phyloP scores from a whole-genome alignment of 2,888 invertebrate genomes.

The Esperia sulphurella region DNA sequence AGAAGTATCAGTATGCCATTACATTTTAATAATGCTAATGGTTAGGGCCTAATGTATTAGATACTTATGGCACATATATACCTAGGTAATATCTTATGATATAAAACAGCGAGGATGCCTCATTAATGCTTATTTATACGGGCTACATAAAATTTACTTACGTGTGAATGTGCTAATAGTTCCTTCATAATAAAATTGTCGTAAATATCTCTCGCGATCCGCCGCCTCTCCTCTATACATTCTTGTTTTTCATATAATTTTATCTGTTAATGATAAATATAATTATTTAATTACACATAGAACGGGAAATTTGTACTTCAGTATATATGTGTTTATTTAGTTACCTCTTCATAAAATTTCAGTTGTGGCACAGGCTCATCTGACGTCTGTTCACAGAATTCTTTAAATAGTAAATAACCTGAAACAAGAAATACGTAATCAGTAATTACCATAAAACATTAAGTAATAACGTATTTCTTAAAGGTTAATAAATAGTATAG shows the following conservation, averaged over 20 bases:
- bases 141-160: conserved; percentile 77
- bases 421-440: conserved; percentile 54
- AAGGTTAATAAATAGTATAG: too few species aligned
- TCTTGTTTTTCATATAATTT: conserved; percentile 99
- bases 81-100: too few species aligned
- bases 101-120: too few species aligned
- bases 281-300: neutral
- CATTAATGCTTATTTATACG: neutral
- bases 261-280: conserved; percentile 84
- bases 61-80: too few species aligned
- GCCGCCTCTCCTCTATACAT: conserved; percentile 96
- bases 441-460: neutral
- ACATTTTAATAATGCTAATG: too few species aligned
- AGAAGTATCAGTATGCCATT: too few species aligned
- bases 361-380: conserved; percentile 98
- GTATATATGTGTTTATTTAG: neutral
- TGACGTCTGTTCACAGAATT: conserved; percentile 97
- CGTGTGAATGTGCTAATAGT: conserved; percentile 98
- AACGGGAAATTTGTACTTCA: neutral
- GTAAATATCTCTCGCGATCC: conserved; percentile 97
- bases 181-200: conserved; percentile 99
- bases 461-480: too few species aligned
- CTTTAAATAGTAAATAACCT: conserved; percentile 99
- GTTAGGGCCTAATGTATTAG: too few species aligned
- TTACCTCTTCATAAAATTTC: conserved; percentile 99